phyloP scores from a whole-genome alignment of 2,113 vertebrate genomes.

The Prietella phreatophila region DNA sequence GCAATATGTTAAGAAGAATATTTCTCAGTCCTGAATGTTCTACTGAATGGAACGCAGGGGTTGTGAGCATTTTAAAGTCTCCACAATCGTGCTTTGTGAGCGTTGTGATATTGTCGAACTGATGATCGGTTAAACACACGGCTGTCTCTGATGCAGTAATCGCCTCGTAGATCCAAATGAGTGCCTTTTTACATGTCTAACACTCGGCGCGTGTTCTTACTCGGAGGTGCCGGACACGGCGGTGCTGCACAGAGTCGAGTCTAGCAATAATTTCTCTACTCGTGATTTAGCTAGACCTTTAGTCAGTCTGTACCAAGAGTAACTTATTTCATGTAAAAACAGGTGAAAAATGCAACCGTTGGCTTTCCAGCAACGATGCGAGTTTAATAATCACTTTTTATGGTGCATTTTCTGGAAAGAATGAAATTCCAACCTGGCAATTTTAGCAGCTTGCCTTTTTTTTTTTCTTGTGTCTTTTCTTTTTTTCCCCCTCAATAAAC shows the following conservation, averaged over 20 bases:
- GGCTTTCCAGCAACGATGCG: neutral
- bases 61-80: neutral
- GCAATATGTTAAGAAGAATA: neutral
- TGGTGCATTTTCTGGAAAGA: neutral
- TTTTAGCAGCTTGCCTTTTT: neutral
- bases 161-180: constrained; percentile 42
- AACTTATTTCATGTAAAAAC: neutral
- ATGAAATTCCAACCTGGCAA: neutral
- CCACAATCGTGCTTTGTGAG: neutral
- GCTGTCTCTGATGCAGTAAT: constrained; percentile 41
- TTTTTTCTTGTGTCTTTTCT: neutral
- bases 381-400: constrained; percentile 15
- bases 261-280: constrained; percentile 38
- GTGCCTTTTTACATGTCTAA: constrained; percentile 46
- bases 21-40: neutral
- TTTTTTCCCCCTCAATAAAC: no score
- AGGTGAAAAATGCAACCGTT: neutral
- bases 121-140: neutral
- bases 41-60: neutral
- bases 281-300: constrained; percentile 7
- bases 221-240: neutral
- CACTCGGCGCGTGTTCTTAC: constrained; percentile 4
- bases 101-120: neutral
- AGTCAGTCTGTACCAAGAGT: neutral
- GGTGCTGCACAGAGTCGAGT: constrained; percentile 24